Evolutionary conservation across 2,888 invertebrate genomes (phyloP).

Genomic region (Chironomus riparius): DNA sequence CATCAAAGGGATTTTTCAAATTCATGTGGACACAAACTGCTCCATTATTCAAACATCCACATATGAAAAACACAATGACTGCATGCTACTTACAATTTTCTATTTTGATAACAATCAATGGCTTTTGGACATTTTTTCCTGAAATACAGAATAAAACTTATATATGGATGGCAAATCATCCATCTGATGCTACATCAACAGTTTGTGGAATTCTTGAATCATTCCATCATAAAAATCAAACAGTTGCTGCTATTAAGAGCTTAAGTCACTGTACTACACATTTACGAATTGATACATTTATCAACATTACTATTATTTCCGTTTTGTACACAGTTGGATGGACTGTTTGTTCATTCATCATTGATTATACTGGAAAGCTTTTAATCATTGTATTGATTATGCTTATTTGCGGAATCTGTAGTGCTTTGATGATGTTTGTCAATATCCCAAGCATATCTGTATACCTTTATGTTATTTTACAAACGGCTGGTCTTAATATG

Average conservation of each 20-base stretch:
- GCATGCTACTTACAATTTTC: constrained; percentile 37
- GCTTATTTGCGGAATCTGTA: neutral
- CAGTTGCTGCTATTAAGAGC: neutral
- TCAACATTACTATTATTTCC: neutral
- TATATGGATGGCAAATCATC: neutral
- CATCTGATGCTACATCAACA: neutral
- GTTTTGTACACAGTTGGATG: neutral
- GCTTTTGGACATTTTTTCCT: constrained; percentile 40
- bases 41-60: constrained; percentile 36
- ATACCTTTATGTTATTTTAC: constrained; percentile 34
- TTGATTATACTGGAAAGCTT: constrained; percentile 11
- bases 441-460: constrained; percentile 28
- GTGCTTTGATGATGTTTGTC: neutral
- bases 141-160: constrained; percentile 36
- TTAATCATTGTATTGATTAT: neutral
- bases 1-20: constrained; percentile 30
- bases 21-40: constrained; percentile 39
- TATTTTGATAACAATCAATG: constrained; percentile 36
- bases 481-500: constrained; percentile 35
- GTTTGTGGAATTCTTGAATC: constrained; percentile 7
- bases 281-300: neutral
- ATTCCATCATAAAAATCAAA: neutral
- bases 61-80: constrained; percentile 34
- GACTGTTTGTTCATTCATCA: neutral
- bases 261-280: neutral